phyloP scores from a whole-genome alignment of 2,113 vertebrate genomes.

The Salvator merianae region DNA sequence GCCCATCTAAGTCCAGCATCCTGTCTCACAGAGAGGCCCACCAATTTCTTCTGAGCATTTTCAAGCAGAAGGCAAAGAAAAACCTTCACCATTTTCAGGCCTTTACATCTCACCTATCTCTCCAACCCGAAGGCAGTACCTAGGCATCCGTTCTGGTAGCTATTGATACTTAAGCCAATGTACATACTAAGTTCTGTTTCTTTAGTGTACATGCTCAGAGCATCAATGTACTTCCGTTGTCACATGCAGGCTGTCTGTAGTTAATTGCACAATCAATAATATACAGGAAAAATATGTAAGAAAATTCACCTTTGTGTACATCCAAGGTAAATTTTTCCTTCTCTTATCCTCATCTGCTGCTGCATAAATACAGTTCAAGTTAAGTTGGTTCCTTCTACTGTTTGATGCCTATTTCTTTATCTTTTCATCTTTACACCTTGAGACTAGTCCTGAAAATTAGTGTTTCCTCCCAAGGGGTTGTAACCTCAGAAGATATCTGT shows the following conservation, averaged over 20 bases:
- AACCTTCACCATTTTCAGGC: too few species aligned
- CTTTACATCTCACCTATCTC: too few species aligned
- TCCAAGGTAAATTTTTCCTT: background rate
- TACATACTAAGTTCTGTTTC: too few species aligned
- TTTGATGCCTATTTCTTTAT: background rate
- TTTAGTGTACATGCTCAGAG: background rate
- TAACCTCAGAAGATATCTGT: background rate
- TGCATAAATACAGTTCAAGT: background rate
- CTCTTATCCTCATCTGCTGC: background rate
- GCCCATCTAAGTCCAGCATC: too few species aligned
- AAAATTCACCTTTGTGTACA: background rate
- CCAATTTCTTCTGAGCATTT: too few species aligned
- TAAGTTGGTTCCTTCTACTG: background rate
- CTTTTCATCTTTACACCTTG: background rate
- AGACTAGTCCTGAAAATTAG: slow-evolving; percentile 1
- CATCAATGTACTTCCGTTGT: background rate
- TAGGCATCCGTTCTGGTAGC: too few species aligned
- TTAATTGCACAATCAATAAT: background rate
- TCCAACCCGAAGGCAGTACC: too few species aligned
- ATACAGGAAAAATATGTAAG: background rate
- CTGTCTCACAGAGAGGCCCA: too few species aligned
- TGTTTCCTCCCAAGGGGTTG: background rate
- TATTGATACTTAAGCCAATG: background rate
- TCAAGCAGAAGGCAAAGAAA: too few species aligned
- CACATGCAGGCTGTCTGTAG: background rate